A percentile compares a stretch with the other conserved stretches of the same genome.
phyloP scores from a whole-genome alignment of 2,888 invertebrate genomes.

The Lingula anatina region DNA sequence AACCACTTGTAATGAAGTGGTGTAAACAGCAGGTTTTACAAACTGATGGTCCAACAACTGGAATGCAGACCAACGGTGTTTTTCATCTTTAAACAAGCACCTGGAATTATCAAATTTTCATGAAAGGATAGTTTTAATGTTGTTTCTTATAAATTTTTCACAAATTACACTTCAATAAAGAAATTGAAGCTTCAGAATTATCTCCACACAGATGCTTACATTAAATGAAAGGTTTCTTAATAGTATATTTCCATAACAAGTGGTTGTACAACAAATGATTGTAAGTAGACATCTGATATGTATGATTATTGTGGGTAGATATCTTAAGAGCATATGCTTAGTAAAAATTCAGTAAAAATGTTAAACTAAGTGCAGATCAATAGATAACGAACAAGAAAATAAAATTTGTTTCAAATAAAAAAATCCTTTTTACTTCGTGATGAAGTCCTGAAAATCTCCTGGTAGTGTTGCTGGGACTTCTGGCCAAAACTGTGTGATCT shows the following conservation, averaged over 20 bases:
- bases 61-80: constrained; percentile 68
- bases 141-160: no score
- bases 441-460: constrained; percentile 66
- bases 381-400: no score
- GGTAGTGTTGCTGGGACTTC: constrained; percentile 61
- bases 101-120: constrained; percentile 54
- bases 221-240: no score
- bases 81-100: constrained; percentile 68
- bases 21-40: no score
- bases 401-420: no score
- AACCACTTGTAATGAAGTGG: no score
- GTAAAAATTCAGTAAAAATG: background rate
- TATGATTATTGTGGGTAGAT: background rate
- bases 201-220: no score
- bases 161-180: no score
- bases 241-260: no score
- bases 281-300: background rate
- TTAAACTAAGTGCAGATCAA: background rate
- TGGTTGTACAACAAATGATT: background rate
- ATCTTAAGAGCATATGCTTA: no score
- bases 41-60: constrained; percentile 75
- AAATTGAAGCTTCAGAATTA: no score
- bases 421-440: constrained; percentile 68
- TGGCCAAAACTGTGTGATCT: constrained; percentile 55
- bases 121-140: no score